Conservation (phyloP, 2,797 vertebrate genomes). For the Oryzias dopingdopingensis region DNA sequence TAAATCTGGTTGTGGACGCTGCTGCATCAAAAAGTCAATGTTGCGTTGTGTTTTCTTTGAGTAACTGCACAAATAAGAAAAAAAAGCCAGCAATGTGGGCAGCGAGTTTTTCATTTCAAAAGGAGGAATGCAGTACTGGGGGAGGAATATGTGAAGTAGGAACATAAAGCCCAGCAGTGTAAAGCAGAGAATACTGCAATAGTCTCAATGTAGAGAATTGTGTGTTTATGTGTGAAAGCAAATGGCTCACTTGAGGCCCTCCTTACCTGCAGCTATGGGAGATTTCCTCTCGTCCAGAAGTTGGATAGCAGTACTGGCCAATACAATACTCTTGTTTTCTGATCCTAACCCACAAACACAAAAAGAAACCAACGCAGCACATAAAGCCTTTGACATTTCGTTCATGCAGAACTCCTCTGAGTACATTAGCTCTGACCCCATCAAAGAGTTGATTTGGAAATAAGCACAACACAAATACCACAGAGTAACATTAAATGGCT, state of each 20-base stretch:
- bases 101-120: conserved; percentile 29
- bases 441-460: conserved; percentile 39
- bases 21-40: too few relatives aligned
- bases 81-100: conserved; percentile 42
- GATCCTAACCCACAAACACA: conserved; percentile 71
- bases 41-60: conserved; percentile 1
- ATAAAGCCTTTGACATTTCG: too few relatives aligned
- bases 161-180: conserved; percentile 24
- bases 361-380: conserved; percentile 17
- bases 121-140: conserved; percentile 15
- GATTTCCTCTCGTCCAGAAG: conserved; percentile 96
- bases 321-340: conserved; percentile 93
- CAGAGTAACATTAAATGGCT: conserved; percentile 42
- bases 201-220: conserved; percentile 24
- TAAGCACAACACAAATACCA: conserved; percentile 39
- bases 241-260: conserved; percentile 36
- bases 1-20: too few relatives aligned
- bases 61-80: conserved; percentile 4
- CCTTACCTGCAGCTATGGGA: conserved; percentile 94
- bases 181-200: conserved; percentile 20
- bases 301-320: conserved; percentile 95
- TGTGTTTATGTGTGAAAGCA: conserved; percentile 16
- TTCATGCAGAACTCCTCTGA: conserved; percentile 13
- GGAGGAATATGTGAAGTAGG: conserved; percentile 16
- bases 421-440: conserved; percentile 32